Percentiles rank a stretch among this genome's conserved stretches.
These are phyloP conservation scores for Pipra filicauda DNA, from an alignment of 2,113 vertebrate species.

Conservation along the genomic window DNA sequence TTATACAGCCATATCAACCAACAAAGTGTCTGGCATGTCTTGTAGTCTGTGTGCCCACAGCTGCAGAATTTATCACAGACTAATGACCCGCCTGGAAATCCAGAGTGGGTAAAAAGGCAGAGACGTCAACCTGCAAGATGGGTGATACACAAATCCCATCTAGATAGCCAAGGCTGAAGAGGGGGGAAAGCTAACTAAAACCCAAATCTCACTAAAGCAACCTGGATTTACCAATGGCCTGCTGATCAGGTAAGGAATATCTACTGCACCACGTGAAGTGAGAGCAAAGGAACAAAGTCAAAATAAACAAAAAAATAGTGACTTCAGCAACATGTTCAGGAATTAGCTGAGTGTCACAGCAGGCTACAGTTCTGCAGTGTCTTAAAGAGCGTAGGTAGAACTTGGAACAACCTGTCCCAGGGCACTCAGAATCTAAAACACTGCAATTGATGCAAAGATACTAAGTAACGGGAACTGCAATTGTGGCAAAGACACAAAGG, in stretches of 20 bases:
- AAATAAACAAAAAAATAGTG: not conserved
- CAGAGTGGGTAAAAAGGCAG: not conserved
- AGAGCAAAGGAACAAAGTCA: not conserved
- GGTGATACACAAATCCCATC: not conserved
- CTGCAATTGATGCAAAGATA: not conserved
- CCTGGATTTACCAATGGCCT: not conserved
- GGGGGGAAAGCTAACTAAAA: not conserved
- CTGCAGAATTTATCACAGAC: not conserved
- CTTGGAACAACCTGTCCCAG: not conserved
- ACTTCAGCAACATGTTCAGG: not conserved
- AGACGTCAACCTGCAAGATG: not conserved
- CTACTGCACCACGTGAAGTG: fast-evolving
- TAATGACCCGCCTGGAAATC: not conserved
- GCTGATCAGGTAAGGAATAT: not conserved
- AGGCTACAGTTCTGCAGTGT: not conserved
- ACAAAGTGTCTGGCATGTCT: not conserved
- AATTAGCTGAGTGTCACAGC: not conserved
- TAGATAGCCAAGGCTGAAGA: not conserved
- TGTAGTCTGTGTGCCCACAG: fast-evolving
- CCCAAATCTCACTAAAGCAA: not conserved
- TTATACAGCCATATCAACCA: not conserved
- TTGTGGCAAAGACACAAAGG: not conserved
- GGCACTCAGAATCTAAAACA: not conserved
- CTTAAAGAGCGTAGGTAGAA: not conserved
- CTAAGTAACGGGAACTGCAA: not conserved